These are phyloP conservation scores for Pseudeuparius sepicola DNA, from an alignment of 2,888 invertebrate species.

Conservation along the genomic window DNA sequence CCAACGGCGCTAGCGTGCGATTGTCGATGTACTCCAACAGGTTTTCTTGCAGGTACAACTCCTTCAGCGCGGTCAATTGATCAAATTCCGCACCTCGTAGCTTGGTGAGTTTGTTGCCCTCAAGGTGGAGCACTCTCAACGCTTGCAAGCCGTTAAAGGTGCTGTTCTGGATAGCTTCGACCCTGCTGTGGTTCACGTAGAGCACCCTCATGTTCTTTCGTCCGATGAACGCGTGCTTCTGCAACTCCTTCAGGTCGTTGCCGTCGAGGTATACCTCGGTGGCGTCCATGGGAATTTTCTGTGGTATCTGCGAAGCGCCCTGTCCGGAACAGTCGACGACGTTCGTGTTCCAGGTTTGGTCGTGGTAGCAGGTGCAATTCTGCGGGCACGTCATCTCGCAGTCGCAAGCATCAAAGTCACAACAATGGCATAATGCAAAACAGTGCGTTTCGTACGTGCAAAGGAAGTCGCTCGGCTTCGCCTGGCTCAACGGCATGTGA, in stretches of 20 bases:
- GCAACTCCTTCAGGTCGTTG: conserved; percentile 73
- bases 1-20: conserved; percentile 65
- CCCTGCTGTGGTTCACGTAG: conserved; percentile 75
- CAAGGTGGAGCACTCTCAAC: conserved; percentile 71
- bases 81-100: conserved; percentile 80
- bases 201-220: conserved; percentile 80
- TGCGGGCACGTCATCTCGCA: conserved; percentile 94
- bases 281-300: conserved; percentile 86
- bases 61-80: conserved; percentile 65
- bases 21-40: conserved; percentile 69
- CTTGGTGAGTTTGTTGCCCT: conserved; percentile 71
- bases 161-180: conserved; percentile 77
- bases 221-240: conserved; percentile 82
- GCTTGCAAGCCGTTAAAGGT: conserved; percentile 81
- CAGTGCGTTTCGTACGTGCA: conserved; percentile 90
- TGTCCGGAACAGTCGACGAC: conserved; percentile 85
- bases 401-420: conserved; percentile 92
- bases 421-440: conserved; percentile 90
- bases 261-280: conserved; percentile 90
- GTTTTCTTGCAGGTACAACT: conserved; percentile 80
- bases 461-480: conserved; percentile 75
- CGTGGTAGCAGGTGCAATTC: conserved; percentile 91
- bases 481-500: conserved; percentile 64
- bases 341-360: conserved; percentile 87
- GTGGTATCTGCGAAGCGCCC: conserved; percentile 66